These are phyloP conservation scores for Scaptomyza graminum DNA, from an alignment of 1,140 invertebrate genomes.

Conservation along the genomic window DNA sequence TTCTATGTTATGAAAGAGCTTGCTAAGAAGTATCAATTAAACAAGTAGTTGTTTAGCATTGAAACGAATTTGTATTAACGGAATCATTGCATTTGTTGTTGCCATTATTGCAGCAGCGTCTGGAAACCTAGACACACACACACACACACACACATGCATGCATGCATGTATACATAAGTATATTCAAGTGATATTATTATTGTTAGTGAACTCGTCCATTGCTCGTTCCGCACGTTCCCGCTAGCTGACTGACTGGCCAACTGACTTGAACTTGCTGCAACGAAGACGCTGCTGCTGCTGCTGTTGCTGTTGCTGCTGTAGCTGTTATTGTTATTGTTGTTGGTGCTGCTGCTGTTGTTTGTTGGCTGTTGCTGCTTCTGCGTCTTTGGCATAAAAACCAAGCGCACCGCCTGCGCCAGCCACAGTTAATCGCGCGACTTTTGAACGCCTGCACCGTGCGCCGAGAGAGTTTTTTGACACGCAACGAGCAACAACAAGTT, in stretches of 20 bases:
- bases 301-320: conserved; percentile 14
- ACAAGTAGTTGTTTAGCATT: conserved; percentile 16
- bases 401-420: conserved; percentile 62
- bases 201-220: conserved; percentile 64
- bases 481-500: conserved; percentile 22
- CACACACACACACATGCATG: neutral
- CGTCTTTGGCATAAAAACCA: conserved; percentile 68
- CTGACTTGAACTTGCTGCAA: conserved; percentile 66
- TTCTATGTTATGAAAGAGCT: conserved; percentile 10
- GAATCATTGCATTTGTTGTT: conserved; percentile 2
- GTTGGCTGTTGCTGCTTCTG: conserved; percentile 17
- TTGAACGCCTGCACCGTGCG: conserved; percentile 66
- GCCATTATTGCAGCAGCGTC: conserved; percentile 39
- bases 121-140: conserved; percentile 65
- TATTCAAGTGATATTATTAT: conserved; percentile 51
- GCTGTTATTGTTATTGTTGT: conserved; percentile 8
- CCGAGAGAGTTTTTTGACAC: conserved; percentile 11
- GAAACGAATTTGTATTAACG: conserved; percentile 8
- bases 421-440: conserved; percentile 77
- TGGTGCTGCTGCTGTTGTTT: neutral
- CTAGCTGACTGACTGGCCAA: conserved; percentile 58
- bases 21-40: neutral
- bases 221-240: conserved; percentile 50
- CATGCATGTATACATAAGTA: neutral
- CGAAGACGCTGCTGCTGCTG: conserved; percentile 42